These are phyloP conservation scores for Pseudonaja textilis DNA, from an alignment of 2,113 vertebrate genomes.

Conservation along the genomic window DNA sequence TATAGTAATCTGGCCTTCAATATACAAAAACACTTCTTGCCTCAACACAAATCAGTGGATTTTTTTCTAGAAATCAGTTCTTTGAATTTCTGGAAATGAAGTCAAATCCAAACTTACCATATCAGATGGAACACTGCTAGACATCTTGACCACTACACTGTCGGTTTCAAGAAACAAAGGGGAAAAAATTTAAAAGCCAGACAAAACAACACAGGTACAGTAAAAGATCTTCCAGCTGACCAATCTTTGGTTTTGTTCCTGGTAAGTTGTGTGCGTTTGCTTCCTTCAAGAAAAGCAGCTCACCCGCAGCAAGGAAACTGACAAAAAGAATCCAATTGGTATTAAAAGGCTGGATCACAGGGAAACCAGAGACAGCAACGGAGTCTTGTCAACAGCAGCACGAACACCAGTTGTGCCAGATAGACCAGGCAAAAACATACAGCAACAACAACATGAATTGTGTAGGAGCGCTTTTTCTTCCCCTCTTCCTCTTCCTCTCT, in stretches of 20 bases:
- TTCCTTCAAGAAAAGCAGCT: not conserved
- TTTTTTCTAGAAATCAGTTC: constrained; percentile 25
- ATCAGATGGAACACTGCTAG: constrained; percentile 76
- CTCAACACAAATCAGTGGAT: not conserved
- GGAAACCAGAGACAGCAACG: constrained; percentile 56
- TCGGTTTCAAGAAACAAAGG: constrained; percentile 30
- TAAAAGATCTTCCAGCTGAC: constrained; percentile 35
- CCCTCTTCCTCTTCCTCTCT: constrained; percentile 58
- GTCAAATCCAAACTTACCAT: constrained; percentile 67
- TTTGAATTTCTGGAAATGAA: constrained; percentile 29
- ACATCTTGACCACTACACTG: constrained; percentile 71
- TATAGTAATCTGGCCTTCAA: not conserved
- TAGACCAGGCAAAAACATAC: constrained; percentile 63
- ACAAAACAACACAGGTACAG: not conserved
- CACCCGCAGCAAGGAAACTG: constrained; percentile 1
- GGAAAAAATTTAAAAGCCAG: not conserved
- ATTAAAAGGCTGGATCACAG: constrained; percentile 30
- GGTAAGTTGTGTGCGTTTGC: constrained; percentile 34
- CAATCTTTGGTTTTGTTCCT: constrained; percentile 4
- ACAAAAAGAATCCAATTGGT: constrained; percentile 36
- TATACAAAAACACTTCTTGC: not conserved
- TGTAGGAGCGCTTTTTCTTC: constrained; percentile 54
- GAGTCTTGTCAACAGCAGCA: constrained; percentile 53
- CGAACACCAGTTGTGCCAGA: constrained; percentile 67
- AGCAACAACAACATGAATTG: constrained; percentile 69